Evolutionary conservation across 2,888 invertebrate species (phyloP).

Genomic region (Drosophila leonis): DNA sequence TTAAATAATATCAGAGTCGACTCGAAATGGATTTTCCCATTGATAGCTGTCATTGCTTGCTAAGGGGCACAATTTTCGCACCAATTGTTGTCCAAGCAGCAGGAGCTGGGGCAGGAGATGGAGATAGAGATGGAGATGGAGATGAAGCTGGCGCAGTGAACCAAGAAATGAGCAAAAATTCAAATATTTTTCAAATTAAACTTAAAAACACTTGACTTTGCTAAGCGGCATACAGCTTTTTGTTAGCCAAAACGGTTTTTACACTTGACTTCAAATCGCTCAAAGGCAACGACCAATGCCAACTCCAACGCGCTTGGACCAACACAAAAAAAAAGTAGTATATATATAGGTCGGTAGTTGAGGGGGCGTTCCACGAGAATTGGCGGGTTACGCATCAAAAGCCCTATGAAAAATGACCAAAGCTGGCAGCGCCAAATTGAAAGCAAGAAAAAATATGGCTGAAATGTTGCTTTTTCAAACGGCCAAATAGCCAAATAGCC

Average conservation of each 20-base stretch:
- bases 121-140: slow-evolving; percentile 10
- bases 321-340: neutral
- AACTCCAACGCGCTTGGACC: slow-evolving; percentile 58
- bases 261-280: slow-evolving; percentile 82
- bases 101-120: slow-evolving; percentile 1
- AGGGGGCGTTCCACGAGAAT: slow-evolving; percentile 32
- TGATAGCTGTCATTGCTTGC: slow-evolving; percentile 52
- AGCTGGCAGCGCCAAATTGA: slow-evolving; percentile 73
- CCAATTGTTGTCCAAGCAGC: slow-evolving; percentile 38
- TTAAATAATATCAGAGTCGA: slow-evolving; percentile 35
- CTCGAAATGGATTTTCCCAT: slow-evolving; percentile 61
- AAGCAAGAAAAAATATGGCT: slow-evolving; percentile 80
- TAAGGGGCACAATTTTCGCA: slow-evolving; percentile 48
- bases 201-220: slow-evolving; percentile 73
- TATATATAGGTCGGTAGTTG: slow-evolving; percentile 6
- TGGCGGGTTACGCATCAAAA: slow-evolving; percentile 76
- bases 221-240: slow-evolving; percentile 46
- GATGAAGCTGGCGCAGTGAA: slow-evolving; percentile 55
- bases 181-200: slow-evolving; percentile 81
- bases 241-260: slow-evolving; percentile 71
- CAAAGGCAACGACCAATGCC: slow-evolving; percentile 64
- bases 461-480: slow-evolving; percentile 80
- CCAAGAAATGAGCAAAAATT: slow-evolving; percentile 81
- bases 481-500: slow-evolving; percentile 50
- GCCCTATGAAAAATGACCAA: slow-evolving; percentile 81